Percentiles rank a stretch among this genome's conserved stretches.
phyloP scores from a whole-genome alignment of 2,113 vertebrate genomes.

The Argyrosomus japonicus region DNA sequence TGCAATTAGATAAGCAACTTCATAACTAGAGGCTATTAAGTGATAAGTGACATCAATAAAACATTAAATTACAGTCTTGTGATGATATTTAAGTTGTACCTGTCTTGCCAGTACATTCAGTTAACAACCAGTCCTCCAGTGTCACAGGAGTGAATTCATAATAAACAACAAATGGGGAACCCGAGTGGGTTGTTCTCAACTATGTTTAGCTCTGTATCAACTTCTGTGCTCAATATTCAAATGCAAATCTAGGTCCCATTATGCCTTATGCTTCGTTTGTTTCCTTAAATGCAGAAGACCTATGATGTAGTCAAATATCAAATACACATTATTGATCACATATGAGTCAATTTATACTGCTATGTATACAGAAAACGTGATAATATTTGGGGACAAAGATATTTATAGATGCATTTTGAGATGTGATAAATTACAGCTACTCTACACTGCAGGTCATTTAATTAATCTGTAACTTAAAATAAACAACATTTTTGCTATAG shows the following conservation, averaged over 20 bases:
- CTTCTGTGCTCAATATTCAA: background rate
- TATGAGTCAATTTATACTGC: background rate
- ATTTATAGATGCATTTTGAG: background rate
- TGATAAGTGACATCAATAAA: constrained; percentile 19
- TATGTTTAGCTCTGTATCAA: constrained; percentile 4
- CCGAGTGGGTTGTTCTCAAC: background rate
- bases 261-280: background rate
- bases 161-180: constrained; percentile 1
- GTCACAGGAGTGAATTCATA: background rate
- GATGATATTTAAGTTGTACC: constrained; percentile 8
- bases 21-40: background rate
- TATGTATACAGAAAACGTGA: background rate
- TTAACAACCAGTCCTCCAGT: constrained; percentile 2
- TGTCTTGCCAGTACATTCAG: background rate
- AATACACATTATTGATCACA: background rate
- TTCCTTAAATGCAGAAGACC: background rate
- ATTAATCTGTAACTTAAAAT: background rate
- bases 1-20: constrained; percentile 11
- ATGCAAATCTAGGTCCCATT: background rate
- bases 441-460: background rate
- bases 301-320: background rate
- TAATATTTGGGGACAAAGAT: background rate
- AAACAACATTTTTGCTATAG: background rate
- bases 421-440: background rate
- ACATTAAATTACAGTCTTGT: constrained; percentile 17